phyloP scores from a whole-genome alignment of 2,797 vertebrate genomes.

The Rhodeus uyekii region DNA sequence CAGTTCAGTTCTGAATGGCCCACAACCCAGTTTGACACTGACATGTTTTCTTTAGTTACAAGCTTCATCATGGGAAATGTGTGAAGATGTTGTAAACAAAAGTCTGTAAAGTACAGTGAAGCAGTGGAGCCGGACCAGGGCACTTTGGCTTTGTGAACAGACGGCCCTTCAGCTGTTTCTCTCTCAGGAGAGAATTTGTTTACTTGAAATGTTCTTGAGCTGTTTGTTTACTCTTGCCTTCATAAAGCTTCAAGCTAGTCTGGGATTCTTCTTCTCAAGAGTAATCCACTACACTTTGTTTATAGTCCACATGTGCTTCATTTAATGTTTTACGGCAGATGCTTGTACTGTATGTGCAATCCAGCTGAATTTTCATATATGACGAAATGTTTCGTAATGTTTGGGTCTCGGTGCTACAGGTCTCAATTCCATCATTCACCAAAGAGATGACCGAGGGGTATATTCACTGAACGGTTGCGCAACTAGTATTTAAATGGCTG shows the following conservation, averaged over 20 bases:
- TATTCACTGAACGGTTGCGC: not conserved
- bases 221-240: slow-evolving; percentile 32
- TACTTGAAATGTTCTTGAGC: slow-evolving; percentile 39
- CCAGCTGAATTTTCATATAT: slow-evolving; percentile 36
- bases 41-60: slow-evolving; percentile 10
- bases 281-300: slow-evolving; percentile 30
- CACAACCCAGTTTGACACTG: not conserved
- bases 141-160: not conserved
- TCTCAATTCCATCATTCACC: slow-evolving; percentile 40
- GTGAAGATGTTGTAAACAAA: slow-evolving; percentile 25
- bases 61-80: slow-evolving; percentile 10
- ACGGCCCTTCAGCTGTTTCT: slow-evolving; percentile 28
- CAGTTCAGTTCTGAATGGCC: not conserved
- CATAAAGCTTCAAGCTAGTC: slow-evolving; percentile 22
- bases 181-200: slow-evolving; percentile 44
- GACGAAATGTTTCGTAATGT: slow-evolving; percentile 45
- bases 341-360: slow-evolving; percentile 28
- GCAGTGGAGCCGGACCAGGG: not conserved
- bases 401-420: not conserved
- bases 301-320: slow-evolving; percentile 34
- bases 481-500: slow-evolving; percentile 8
- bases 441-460: slow-evolving; percentile 16
- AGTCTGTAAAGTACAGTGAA: not conserved
- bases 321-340: slow-evolving; percentile 32
- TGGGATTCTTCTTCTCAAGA: slow-evolving; percentile 18